Evolutionary conservation across 2,113 vertebrate species (phyloP).

Genomic region (Hassar affinis): DNA sequence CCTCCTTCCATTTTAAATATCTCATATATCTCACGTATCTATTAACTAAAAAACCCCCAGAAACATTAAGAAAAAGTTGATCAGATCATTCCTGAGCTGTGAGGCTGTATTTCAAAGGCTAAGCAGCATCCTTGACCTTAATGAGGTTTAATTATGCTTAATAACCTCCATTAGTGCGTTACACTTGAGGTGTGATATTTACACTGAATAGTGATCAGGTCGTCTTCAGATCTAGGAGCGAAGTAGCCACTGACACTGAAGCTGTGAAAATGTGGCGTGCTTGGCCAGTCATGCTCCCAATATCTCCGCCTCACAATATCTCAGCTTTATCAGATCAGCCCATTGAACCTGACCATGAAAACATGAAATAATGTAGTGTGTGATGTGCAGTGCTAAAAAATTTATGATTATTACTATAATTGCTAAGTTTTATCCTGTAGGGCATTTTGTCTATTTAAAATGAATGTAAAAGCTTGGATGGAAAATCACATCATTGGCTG

Average conservation of each 20-base stretch:
- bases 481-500: not conserved
- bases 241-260: conserved; percentile 47
- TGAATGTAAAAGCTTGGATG: not conserved
- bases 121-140: conserved; percentile 39
- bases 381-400: not conserved
- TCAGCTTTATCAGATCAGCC: not conserved
- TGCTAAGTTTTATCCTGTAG: not conserved
- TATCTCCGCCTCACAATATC: conserved; percentile 2
- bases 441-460: not conserved
- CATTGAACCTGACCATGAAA: not conserved
- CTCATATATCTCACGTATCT: too few relatives aligned
- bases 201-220: conserved; percentile 67
- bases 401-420: not conserved
- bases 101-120: conserved; percentile 43
- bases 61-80: not conserved
- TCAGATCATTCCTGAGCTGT: not conserved
- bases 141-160: conserved; percentile 55
- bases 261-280: conserved; percentile 33
- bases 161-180: conserved; percentile 61
- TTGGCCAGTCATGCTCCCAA: conserved; percentile 21
- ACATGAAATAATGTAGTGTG: not conserved
- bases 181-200: conserved; percentile 70
- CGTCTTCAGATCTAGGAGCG: conserved; percentile 11
- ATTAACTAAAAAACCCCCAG: too few relatives aligned
- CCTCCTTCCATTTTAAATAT: not conserved